A percentile compares a stretch with the other conserved stretches of the same genome.
These are phyloP conservation scores for Acomys russatus DNA, from an alignment of 2,797 vertebrate genomes.

Conservation along the genomic window DNA sequence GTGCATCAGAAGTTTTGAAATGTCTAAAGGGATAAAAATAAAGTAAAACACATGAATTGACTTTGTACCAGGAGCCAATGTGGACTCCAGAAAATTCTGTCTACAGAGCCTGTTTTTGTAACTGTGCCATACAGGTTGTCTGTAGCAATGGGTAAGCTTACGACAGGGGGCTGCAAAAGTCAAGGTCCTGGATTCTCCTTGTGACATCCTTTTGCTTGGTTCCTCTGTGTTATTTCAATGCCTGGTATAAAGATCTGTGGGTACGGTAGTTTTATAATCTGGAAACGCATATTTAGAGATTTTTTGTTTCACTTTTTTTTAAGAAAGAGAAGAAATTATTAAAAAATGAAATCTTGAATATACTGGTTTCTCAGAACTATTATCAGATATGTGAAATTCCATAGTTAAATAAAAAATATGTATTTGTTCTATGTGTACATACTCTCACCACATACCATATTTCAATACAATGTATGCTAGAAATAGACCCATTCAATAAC, in stretches of 20 bases:
- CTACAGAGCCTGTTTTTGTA: not conserved
- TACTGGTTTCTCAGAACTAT: not conserved
- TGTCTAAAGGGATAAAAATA: not conserved
- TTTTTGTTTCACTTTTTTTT: conserved; percentile 35
- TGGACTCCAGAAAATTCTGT: conserved; percentile 61
- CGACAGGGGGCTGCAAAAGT: not conserved
- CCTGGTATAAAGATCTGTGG: not conserved
- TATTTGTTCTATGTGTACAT: not conserved
- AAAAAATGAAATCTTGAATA: conserved; percentile 9
- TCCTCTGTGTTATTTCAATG: not conserved
- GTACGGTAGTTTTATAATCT: not conserved
- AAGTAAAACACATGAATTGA: not conserved
- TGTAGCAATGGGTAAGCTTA: not conserved
- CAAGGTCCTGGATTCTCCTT: not conserved
- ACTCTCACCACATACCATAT: not conserved
- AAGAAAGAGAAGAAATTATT: conserved; percentile 3
- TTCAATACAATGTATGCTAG: not conserved
- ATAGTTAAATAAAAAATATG: not conserved
- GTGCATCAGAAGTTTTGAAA: not conserved
- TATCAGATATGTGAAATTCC: not conserved
- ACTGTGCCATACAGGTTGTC: not conserved
- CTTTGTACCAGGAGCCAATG: not conserved
- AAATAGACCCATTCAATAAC: conserved; percentile 35
- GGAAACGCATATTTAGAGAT: not conserved
- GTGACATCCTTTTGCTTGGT: not conserved